Base-by-base conservation (phyloP, 2,113 vertebrate genomes). In the Narcine bancroftii region DNA sequence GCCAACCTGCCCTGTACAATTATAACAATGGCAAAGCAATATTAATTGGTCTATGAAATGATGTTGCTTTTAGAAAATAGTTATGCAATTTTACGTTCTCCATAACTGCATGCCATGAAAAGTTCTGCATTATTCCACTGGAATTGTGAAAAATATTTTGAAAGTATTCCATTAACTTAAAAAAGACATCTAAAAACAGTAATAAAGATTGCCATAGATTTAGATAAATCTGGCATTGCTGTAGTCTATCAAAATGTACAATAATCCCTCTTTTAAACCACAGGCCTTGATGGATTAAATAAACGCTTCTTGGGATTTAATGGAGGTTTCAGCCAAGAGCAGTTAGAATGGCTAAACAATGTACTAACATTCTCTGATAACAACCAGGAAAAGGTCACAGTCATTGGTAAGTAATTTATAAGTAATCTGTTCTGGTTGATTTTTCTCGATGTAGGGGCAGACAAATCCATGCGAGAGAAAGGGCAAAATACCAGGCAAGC, bases 291-390 rank as follows among this genome's bases (percentile, higher is more conserved):
- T 7, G 92, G 39, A 17, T 29, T 94, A 15, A 69, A 92, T 76
- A 92, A 83, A 72, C 95, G 95, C 73, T 99, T 97, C 93, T 96
- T 97, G 3, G 97, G 96, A 85, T 99, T 98, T 94, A 99, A 99
- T 2, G 98, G 98, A 47, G 98, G 97, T 92, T 97, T 99, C 95
- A 97, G 98, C 93, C 94, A 96, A 94, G 95, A 95, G 0, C 98
- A 99, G 94, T 95, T 99, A 92, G 94, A 95, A 92, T 99, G 98
- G 98, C 94, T 99, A 0, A 93, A 97, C 66, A 94, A 94, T 92
- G 94, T 99, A 77, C 96, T 99, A 92, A 95, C 95, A 0, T 94
- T 94, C 29, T 95, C 97, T 17, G 98, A 99, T 92, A 95, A 95
- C 92, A 97, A 97, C 39, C 92, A 94, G 92, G 98, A 99, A 92